Percentiles rank a stretch among this genome's conserved stretches.
These are phyloP conservation scores for Chloropsis hardwickii DNA, from an alignment of 2,113 vertebrate species.

Conservation along the genomic window DNA sequence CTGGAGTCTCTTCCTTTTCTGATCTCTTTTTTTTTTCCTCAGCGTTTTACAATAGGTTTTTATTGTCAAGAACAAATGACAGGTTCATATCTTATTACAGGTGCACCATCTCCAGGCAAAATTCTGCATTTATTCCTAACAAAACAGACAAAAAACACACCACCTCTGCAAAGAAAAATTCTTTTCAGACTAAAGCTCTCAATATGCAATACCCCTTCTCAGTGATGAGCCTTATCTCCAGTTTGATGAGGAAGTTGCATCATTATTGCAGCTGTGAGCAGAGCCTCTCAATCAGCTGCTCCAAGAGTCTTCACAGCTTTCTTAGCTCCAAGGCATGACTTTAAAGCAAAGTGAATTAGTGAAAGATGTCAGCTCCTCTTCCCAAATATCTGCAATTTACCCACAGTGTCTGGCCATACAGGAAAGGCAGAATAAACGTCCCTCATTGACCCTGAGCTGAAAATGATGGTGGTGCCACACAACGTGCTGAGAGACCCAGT, in stretches of 20 bases:
- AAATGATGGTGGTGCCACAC: neutral
- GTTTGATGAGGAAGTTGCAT: neutral
- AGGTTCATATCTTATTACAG: neutral
- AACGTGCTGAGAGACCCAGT: fast-evolving
- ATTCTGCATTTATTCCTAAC: neutral
- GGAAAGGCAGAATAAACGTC: neutral
- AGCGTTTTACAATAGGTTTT: neutral
- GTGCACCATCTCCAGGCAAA: neutral
- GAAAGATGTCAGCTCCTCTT: neutral
- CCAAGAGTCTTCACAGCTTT: neutral
- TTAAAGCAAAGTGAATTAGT: neutral
- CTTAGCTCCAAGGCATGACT: neutral
- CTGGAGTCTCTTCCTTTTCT: neutral
- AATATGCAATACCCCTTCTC: neutral
- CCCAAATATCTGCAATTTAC: neutral
- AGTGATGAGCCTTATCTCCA: neutral
- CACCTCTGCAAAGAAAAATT: neutral
- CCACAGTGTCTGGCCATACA: neutral
- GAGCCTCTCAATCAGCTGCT: neutral
- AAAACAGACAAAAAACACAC: neutral
- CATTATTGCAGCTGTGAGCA: neutral
- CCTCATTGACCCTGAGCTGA: neutral
- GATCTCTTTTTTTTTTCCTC: neutral
- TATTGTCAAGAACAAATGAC: neutral
- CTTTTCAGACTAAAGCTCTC: neutral